Evolutionary conservation across 2,888 invertebrate species (phyloP).

Genomic region (Drosophila borealis): DNA sequence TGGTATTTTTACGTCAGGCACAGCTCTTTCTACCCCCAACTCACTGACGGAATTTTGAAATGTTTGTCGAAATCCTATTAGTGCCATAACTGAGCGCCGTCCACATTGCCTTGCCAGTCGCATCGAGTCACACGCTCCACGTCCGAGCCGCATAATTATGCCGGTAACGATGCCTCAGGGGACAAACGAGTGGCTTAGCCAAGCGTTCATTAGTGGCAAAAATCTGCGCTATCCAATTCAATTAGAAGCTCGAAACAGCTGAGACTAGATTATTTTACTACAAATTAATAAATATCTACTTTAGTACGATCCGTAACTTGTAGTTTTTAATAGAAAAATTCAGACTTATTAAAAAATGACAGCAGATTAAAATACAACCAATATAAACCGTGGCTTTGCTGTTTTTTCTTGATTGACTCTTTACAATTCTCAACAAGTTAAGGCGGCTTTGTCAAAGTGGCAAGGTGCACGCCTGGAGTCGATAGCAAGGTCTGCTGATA

Average conservation of each 20-base stretch:
- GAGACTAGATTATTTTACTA: background rate
- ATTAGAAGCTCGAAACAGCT: conserved; percentile 42
- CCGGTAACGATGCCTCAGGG: conserved; percentile 56
- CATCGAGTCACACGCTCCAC: conserved; percentile 26
- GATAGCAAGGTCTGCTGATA: too few relatives aligned
- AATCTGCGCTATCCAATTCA: conserved; percentile 59
- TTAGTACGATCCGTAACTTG: too few relatives aligned
- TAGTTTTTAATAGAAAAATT: too few relatives aligned
- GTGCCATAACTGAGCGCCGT: conserved; percentile 60
- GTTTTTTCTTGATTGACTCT: background rate
- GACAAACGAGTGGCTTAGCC: conserved; percentile 32
- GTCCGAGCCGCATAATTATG: conserved; percentile 46
- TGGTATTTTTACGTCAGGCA: conserved; percentile 35
- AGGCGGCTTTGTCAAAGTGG: background rate
- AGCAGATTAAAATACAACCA: too few relatives aligned
- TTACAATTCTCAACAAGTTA: background rate
- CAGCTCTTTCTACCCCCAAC: conserved; percentile 44
- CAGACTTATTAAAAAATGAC: background rate
- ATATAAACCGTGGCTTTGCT: too few relatives aligned
- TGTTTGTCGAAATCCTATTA: conserved; percentile 79
- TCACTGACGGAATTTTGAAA: conserved; percentile 64
- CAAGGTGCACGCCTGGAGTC: too few relatives aligned
- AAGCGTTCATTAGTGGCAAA: conserved; percentile 48
- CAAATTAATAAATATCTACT: too few relatives aligned
- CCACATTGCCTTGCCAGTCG: conserved; percentile 24